Percentiles rank a stretch among this genome's conserved stretches.
phyloP scores from a whole-genome alignment of 1,140 invertebrate species.

The Nasonia vitripennis region DNA sequence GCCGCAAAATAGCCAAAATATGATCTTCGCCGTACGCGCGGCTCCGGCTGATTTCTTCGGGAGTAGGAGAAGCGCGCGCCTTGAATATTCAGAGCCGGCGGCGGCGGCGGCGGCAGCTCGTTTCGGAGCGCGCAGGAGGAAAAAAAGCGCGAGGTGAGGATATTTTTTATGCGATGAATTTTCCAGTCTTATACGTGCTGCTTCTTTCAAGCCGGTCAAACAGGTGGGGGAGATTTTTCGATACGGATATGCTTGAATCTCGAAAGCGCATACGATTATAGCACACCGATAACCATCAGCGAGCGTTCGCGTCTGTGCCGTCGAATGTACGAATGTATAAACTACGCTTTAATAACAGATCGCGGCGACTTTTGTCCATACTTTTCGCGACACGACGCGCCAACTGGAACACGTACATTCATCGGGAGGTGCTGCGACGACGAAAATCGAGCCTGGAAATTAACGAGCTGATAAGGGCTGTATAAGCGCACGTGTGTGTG shows the following conservation, averaged over 20 bases:
- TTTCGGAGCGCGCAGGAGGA: neutral
- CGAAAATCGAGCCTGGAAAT: constrained; percentile 4
- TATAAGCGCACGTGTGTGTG: too few species aligned
- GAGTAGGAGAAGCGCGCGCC: constrained; percentile 20
- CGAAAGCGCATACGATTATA: too few species aligned
- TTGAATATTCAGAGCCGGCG: constrained; percentile 30
- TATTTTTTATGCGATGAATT: constrained; percentile 7
- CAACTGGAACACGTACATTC: neutral
- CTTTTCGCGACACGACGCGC: neutral
- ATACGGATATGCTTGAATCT: neutral
- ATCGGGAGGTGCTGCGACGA: neutral
- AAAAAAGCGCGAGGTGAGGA: neutral
- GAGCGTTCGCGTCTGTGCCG: too few species aligned
- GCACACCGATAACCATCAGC: too few species aligned
- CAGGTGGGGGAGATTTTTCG: neutral
- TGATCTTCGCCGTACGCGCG: constrained; percentile 18
- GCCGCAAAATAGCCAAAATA: neutral
- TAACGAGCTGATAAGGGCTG: neutral
- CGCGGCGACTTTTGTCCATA: neutral
- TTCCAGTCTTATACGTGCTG: neutral
- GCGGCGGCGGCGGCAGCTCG: neutral
- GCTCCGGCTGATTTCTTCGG: neutral
- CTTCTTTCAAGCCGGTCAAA: too few species aligned
- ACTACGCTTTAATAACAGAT: neutral
- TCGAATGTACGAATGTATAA: neutral